Evolutionary conservation across 2,113 vertebrate species (phyloP).

Genomic region (Xiphophorus hellerii): DNA sequence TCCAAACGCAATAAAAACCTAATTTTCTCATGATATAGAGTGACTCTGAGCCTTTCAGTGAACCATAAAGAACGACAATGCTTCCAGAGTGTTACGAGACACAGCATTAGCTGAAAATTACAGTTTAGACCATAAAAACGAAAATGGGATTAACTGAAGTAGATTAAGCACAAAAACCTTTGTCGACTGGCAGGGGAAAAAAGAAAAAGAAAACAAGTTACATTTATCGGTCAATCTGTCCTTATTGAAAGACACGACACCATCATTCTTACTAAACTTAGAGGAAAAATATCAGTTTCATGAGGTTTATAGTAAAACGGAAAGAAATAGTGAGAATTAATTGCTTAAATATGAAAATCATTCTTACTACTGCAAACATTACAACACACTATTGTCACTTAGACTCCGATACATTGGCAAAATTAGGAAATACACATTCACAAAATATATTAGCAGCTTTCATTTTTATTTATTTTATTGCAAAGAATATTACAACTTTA

Average conservation of each 20-base stretch:
- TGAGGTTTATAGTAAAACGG: too few relatives aligned
- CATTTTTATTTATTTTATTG: background rate
- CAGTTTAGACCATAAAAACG: background rate
- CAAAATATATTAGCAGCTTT: background rate
- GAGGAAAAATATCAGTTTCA: too few relatives aligned
- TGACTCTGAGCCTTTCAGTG: background rate
- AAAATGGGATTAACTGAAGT: too few relatives aligned
- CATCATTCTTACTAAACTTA: too few relatives aligned
- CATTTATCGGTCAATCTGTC: too few relatives aligned
- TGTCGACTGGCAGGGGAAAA: too few relatives aligned
- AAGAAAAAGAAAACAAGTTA: too few relatives aligned
- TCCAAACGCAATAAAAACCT: background rate
- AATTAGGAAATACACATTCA: too few relatives aligned
- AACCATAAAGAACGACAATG: background rate
- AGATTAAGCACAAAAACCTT: too few relatives aligned
- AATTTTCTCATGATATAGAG: background rate
- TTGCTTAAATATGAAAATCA: background rate
- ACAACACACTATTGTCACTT: background rate
- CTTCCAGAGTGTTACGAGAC: background rate
- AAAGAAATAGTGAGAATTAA: background rate
- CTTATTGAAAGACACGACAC: too few relatives aligned
- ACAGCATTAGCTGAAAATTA: background rate
- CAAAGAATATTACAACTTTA: background rate
- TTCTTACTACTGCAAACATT: background rate
- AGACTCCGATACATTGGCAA: background rate